Percentiles rank a stretch among this genome's conserved stretches.
Evolutionary conservation across 2,113 vertebrate species (phyloP).

Genomic region (Sinocyclocheilus anshuiensis): DNA sequence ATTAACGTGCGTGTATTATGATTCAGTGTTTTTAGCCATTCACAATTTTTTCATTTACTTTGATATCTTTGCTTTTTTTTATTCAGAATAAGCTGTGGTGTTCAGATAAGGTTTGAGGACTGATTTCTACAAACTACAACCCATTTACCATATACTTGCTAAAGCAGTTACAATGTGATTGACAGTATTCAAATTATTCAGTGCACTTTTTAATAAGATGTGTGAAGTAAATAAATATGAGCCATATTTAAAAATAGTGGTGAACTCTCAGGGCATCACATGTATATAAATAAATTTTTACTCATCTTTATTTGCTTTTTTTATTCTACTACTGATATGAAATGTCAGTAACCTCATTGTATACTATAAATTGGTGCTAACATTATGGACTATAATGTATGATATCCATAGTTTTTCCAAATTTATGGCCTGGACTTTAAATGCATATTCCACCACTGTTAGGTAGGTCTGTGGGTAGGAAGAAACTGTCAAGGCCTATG

Average conservation of each 20-base stretch:
- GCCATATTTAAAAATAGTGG: background rate
- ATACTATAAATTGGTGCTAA: no score
- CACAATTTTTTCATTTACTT: background rate
- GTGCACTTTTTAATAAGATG: background rate
- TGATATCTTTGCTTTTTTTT: no score
- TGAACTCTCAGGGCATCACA: no score
- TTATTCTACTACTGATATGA: background rate
- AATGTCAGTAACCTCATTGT: background rate
- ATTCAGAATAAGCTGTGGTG: background rate
- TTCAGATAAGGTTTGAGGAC: background rate
- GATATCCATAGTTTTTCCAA: background rate
- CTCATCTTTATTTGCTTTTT: background rate
- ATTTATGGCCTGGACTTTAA: background rate
- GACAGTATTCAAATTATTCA: background rate
- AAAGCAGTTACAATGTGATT: background rate
- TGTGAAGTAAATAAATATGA: background rate
- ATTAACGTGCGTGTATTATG: constrained; percentile 2
- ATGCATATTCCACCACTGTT: background rate
- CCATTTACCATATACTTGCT: background rate
- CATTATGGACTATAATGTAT: background rate
- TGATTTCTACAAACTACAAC: background rate
- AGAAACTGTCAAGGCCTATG: background rate
- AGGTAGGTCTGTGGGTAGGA: background rate
- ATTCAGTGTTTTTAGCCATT: background rate
- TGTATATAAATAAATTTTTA: background rate